Evolutionary conservation across 2,113 vertebrate species (phyloP), one percentile per base, ranked within the genome.

Genomic region (Psittacula cyanocephala): DNA sequence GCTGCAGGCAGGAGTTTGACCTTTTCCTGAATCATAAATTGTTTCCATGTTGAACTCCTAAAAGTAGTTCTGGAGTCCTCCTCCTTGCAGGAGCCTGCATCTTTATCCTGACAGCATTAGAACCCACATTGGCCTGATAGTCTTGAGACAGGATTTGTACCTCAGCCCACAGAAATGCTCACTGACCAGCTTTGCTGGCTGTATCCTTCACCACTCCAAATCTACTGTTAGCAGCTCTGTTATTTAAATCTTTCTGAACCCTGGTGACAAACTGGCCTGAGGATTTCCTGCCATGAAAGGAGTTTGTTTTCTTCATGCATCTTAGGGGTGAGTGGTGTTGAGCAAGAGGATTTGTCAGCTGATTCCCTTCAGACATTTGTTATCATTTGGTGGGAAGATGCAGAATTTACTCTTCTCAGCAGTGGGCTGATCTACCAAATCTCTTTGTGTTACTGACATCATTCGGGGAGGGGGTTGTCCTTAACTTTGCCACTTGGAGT

Each of bases 271-370:
- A 89, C 81, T 57, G 71, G 87, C 72, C 91, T 70, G 79, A 90
- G 89, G 92, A 96, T 91, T 96, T 97, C 95, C 96, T 92, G 91
- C 93, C 91, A 55, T 93, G 90, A 92, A 92, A 94, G 71, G 74
- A 88, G 87, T 81, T 95, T 92, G 94, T 82, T 94, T 95, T 89
- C 49, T 91, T 84, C 81, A 7, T 62, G 67, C 92, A 86, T 68
- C 88, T 88, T 87, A 71, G 68, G 88, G 88, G 52, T 3, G 3
- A 81, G 71, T 74, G 43, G 63, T 89, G 82, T 93, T 95, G 89
- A 95, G 94, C 94, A 96, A 96, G 78, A 91, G 88, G 86, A 82
- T 90, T 94, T 96, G 75, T 91, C 93, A 90, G 88, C 90, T 89
- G 93, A 92, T 92, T 91, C 93, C 72, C 53, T 91, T 81, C 75